Base-by-base conservation (phyloP, 2,797 vertebrate species). In the Mycteria americana region DNA sequence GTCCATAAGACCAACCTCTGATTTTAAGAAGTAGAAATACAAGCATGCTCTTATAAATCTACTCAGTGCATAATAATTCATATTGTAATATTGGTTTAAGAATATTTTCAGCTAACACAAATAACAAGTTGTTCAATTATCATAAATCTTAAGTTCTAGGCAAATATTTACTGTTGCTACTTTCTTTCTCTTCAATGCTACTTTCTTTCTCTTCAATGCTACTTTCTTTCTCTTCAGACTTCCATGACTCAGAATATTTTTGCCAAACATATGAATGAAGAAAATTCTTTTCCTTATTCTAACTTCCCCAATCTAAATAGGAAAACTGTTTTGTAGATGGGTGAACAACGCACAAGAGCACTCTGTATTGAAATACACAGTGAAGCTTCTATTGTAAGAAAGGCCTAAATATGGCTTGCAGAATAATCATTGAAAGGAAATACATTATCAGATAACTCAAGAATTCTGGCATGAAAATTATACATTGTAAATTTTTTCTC, bases 371-470 rank as follows among this genome's bases (percentile, higher is more conserved):
- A 95, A 97, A 94, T 46, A 56, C 64, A 96, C 54, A 92, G 54
- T 63, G 68, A 96, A 81, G 84, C 54, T 73, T 73, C 74, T 93
- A 28, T 93, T 97, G 87, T 84, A 85, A 93, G 86, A 81, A 91
- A 89, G 45, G 62, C 70, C 87, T 81, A 91, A 96, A 92, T 57
- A 92, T 31, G 74, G 59, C 53, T 91, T 89, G 56, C 84, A 91
- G 80, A 97, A 97, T 93, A 95, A 96, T 93, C 53, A 77, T 21
- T 74, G 93, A 94, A 96, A 95, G 93, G 95, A 95, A 96, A 97
- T 92, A 93, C 88, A 74, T 92, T 92, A 97, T 96, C 96, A 96
- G 96, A 97, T 95, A 97, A 95, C 88, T 88, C 76, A 67, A 97
- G 95, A 96, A 95, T 92, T 90, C 94, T 91, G 92, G 88, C 80